These are phyloP conservation scores for Macaria notata DNA, from an alignment of 2,888 invertebrate genomes.

Conservation along the genomic window DNA sequence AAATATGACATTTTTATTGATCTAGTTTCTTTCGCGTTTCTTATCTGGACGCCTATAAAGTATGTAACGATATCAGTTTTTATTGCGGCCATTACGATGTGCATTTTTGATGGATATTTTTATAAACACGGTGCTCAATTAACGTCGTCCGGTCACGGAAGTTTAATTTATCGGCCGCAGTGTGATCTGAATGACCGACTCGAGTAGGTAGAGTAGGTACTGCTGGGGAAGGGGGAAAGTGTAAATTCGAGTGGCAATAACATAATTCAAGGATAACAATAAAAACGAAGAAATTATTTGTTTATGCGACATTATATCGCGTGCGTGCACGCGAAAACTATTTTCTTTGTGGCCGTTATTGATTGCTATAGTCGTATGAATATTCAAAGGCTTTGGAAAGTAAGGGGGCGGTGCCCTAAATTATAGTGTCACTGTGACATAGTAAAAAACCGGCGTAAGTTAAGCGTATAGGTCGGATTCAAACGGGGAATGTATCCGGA, in stretches of 20 bases:
- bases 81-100: slow-evolving; percentile 71
- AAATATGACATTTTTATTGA: slow-evolving; percentile 50
- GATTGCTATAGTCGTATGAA: slow-evolving; percentile 80
- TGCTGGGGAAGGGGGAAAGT: slow-evolving; percentile 39
- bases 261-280: slow-evolving; percentile 66
- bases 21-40: slow-evolving; percentile 50
- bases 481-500: slow-evolving; percentile 73
- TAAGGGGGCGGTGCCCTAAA: slow-evolving; percentile 78
- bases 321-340: slow-evolving; percentile 81
- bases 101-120: slow-evolving; percentile 75
- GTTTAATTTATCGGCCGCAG: slow-evolving; percentile 64
- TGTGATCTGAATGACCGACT: slow-evolving; percentile 53
- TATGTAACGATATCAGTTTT: slow-evolving; percentile 63
- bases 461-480: slow-evolving; percentile 66
- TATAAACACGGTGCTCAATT: slow-evolving; percentile 65
- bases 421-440: slow-evolving; percentile 79
- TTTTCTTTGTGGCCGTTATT: slow-evolving; percentile 77
- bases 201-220: slow-evolving; percentile 15
- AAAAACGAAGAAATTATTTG: slow-evolving; percentile 78
- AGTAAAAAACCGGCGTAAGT: slow-evolving; percentile 73
- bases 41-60: slow-evolving; percentile 52
- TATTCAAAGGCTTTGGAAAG: slow-evolving; percentile 78
- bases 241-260: slow-evolving; percentile 61
- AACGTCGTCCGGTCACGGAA: slow-evolving; percentile 76
- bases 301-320: slow-evolving; percentile 79